Conservation (phyloP, 2,113 vertebrate species). For the Gymnogyps californianus region DNA sequence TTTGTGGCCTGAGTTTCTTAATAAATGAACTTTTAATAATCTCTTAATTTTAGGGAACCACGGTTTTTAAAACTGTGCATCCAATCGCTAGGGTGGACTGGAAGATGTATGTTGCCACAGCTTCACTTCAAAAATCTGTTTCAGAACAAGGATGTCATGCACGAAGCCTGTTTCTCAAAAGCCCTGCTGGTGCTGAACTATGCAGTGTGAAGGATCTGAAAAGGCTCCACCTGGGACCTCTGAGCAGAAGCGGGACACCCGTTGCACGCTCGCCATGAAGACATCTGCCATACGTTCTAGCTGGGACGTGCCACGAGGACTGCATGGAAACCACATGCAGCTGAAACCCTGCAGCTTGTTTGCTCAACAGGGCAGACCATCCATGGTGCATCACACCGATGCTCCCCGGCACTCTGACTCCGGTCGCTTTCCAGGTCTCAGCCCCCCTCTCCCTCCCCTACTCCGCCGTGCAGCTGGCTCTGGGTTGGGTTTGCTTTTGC, state of each 20-base stretch:
- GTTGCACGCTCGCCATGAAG: neutral
- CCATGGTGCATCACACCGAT: neutral
- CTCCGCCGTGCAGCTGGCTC: neutral
- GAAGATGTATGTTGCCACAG: neutral
- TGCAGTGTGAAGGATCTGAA: neutral
- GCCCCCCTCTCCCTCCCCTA: neutral
- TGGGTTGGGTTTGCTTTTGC: neutral
- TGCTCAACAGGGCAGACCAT: neutral
- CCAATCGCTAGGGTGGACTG: neutral
- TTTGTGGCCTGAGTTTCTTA: neutral
- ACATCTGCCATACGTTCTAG: neutral
- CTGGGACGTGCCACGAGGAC: neutral
- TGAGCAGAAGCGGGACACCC: neutral
- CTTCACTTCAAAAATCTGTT: neutral
- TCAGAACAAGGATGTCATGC: neutral
- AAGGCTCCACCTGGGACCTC: neutral
- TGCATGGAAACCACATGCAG: constrained; percentile 2
- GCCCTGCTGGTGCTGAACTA: neutral
- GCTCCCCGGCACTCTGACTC: neutral
- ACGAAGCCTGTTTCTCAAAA: neutral
- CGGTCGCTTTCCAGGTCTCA: neutral
- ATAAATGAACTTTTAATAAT: neutral
- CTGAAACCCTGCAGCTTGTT: neutral
- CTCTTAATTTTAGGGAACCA: neutral
- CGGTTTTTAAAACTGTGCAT: neutral